These are phyloP conservation scores for Hestina assimilis DNA, from an alignment of 1,140 invertebrate genomes.

Conservation along the genomic window DNA sequence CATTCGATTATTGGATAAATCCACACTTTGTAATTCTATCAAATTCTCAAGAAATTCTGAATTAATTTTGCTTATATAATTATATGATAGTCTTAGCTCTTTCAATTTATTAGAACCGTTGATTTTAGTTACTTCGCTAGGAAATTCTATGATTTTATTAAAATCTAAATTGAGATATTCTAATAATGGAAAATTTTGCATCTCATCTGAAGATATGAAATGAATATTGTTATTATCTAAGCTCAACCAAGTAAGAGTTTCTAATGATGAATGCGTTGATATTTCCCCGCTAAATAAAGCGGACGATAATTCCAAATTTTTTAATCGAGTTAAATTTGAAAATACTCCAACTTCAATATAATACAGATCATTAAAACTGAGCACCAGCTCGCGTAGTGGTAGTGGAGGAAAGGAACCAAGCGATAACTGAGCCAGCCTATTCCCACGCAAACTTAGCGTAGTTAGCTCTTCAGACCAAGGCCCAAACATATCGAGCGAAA, in stretches of 20 bases:
- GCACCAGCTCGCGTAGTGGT: constrained; percentile 87
- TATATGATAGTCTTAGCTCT: constrained; percentile 87
- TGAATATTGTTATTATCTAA: constrained; percentile 92
- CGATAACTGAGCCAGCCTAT: constrained; percentile 85
- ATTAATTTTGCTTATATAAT: constrained; percentile 80
- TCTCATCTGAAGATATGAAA: constrained; percentile 81
- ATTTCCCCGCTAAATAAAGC: constrained; percentile 86
- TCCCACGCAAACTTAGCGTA: constrained; percentile 89
- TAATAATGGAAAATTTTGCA: constrained; percentile 81
- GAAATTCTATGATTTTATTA: constrained; percentile 83
- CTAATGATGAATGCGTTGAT: constrained; percentile 83
- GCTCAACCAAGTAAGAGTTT: constrained; percentile 87
- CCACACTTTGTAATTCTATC: constrained; percentile 81
- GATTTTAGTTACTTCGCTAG: constrained; percentile 82
- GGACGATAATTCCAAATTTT: constrained; percentile 90
- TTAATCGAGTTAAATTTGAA: constrained; percentile 82
- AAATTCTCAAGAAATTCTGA: constrained; percentile 81
- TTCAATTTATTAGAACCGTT: constrained; percentile 84
- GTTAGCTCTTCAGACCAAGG: constrained; percentile 85
- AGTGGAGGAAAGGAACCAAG: constrained; percentile 83
- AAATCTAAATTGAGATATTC: constrained; percentile 91
- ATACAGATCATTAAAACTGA: constrained; percentile 90
- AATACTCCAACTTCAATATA: constrained; percentile 86
- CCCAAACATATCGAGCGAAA: constrained; percentile 84
- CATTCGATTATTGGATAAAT: constrained; percentile 85